phyloP scores from a whole-genome alignment of 1,140 invertebrate genomes.

The Archivesica marissinica region DNA sequence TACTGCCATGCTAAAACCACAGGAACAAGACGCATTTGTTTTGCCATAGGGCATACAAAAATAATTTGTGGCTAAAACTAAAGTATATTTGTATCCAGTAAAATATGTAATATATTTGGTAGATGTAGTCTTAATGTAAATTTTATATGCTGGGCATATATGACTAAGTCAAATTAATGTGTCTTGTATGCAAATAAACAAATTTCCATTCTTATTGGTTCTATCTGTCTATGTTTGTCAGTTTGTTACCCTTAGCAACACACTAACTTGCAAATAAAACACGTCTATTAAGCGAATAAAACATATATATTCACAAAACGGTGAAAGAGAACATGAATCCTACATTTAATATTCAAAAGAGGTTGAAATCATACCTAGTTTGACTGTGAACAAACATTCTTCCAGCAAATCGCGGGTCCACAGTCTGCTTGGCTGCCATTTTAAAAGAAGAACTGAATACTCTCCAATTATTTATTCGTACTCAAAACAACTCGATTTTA shows the following conservation, averaged over 20 bases:
- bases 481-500: background rate
- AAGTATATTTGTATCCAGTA: too few species aligned
- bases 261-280: too few species aligned
- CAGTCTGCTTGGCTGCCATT: conserved; percentile 45
- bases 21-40: too few species aligned
- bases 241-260: conserved; percentile 13
- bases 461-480: conserved; percentile 15
- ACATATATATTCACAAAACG: background rate
- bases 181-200: too few species aligned
- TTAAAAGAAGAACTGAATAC: conserved; percentile 38
- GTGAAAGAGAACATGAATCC: background rate
- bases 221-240: background rate
- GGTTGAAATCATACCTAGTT: conserved; percentile 28
- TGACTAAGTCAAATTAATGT: too few species aligned
- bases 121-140: too few species aligned
- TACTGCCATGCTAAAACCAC: too few species aligned
- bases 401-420: conserved; percentile 45
- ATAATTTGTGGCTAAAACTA: too few species aligned
- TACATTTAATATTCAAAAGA: background rate
- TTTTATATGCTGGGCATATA: too few species aligned
- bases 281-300: background rate
- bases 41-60: too few species aligned
- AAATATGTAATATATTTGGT: too few species aligned
- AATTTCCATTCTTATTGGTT: background rate
- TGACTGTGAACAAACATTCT: conserved; percentile 55